Base-by-base conservation (phyloP, 2,113 vertebrate species). In the Carassius gibelio region DNA sequence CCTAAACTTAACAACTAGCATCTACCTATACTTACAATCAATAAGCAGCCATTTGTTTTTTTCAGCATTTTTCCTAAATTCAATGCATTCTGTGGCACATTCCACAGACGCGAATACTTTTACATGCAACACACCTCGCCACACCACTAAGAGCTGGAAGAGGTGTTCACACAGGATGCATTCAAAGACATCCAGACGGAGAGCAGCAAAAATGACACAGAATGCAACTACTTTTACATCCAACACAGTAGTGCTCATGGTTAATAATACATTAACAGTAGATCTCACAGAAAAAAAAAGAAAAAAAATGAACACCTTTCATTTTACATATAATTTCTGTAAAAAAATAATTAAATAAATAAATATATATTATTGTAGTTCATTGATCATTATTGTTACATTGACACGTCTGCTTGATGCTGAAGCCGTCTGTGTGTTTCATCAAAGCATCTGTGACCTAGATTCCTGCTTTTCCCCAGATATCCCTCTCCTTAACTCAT, bases 361-460 rank as follows among this genome's bases (percentile, higher is more conserved):
- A 30, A 30, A 30, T 55, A 45, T 23, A 15, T 42, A 26, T 64
- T 30, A 3, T 30, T 13, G 9, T 34, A 30, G 10, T 55, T 34
- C 5, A 72, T 79, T 79, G 26, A 57, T 34, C 14, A 38, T 8
- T 55, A 76, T 19, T 30, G 76, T 42, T 59, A 42, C 21, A 82
- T 59, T 55, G 62, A 52, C 30, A 11, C 34, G 26, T 21, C 13
- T 48, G 59, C n/a, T 66, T 36, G 86, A 91, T 71, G 81, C 77
- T 80, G 84, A 89, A 89, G 90, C 91, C 89, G 91, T 87, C 87
- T 88, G 87, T 61, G 42, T 57, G 88, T 88, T 90, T 93, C 83
- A 89, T 90, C 89, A 91, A 88, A 55, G 83, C 89, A 92, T 92
- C 91, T 88, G 77, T 94, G 94, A 95, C 93, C 94, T 93, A 95